Conservation (phyloP, 2,888 invertebrate genomes). For the Scaptomyza caliginosa region DNA sequence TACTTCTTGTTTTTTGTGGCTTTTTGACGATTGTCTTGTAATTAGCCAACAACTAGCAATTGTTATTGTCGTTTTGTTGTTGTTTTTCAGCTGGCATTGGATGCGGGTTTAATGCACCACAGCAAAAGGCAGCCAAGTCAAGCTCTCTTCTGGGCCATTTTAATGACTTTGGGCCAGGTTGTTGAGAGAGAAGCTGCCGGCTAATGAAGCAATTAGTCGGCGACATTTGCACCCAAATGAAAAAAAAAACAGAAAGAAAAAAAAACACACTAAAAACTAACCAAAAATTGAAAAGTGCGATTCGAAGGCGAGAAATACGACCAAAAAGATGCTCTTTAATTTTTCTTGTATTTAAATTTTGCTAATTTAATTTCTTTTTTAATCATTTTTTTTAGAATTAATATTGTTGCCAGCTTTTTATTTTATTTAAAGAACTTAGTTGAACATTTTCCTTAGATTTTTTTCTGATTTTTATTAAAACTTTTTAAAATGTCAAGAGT, state of each 20-base stretch:
- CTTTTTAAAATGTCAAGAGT: too few species aligned
- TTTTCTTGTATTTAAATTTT: background rate
- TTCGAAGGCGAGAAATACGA: background rate
- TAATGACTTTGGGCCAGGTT: slow-evolving; percentile 42
- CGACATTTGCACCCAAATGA: slow-evolving; percentile 60
- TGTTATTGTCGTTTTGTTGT: slow-evolving; percentile 19
- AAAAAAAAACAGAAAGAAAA: background rate
- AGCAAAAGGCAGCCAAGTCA: slow-evolving; percentile 6
- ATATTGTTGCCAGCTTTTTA: too few species aligned
- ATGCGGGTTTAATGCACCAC: slow-evolving; percentile 75
- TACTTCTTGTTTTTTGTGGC: slow-evolving; percentile 14
- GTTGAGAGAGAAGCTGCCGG: slow-evolving; percentile 16
- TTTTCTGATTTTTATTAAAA: too few species aligned
- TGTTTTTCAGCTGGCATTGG: slow-evolving; percentile 63
- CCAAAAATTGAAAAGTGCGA: slow-evolving; percentile 8
- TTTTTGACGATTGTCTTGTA: slow-evolving; percentile 66
- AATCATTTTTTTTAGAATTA: too few species aligned
- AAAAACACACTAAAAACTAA: slow-evolving; percentile 1
- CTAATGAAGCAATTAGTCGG: slow-evolving; percentile 74
- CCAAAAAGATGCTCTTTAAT: slow-evolving; percentile 8
- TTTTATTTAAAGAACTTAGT: too few species aligned
- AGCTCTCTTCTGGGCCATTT: slow-evolving; percentile 34
- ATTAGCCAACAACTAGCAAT: slow-evolving; percentile 61
- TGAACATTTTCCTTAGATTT: too few species aligned
- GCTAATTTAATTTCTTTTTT: background rate